Evolutionary conservation across 2,888 invertebrate species (phyloP), one percentile per base, ranked within the genome.

Genomic region (Polymixis flavicincta): DNA sequence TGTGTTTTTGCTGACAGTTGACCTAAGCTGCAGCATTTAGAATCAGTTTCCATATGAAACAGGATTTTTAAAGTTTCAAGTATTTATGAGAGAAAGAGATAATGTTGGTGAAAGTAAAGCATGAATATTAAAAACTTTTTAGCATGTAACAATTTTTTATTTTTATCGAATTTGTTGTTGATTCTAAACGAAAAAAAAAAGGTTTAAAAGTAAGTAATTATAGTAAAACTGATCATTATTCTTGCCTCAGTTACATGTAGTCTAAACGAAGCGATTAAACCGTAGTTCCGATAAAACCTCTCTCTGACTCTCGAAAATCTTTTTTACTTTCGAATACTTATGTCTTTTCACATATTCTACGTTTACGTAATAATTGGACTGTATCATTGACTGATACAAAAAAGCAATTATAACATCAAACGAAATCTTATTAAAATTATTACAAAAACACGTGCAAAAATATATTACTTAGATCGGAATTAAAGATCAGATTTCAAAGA

Each of bases 261-360:
- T n/a, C n/a, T 50, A 37, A 70, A 19, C 9, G 5, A 67, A 71
- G 71, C 28, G 52, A 67, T n/a, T n/a, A n/a, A 71, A 67, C 42
- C 28, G 22, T 32, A 54, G 54, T 71, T 45, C n/a, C n/a, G 28
- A n/a, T 45, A n/a, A n/a, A n/a, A n/a, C n/a, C n/a, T n/a, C n/a
- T n/a, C n/a, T n/a, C n/a, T n/a, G n/a, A n/a, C n/a, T n/a, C n/a
- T n/a, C n/a, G n/a, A n/a, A n/a, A n/a, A n/a, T n/a, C n/a, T n/a
- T n/a, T n/a, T n/a, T n/a, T n/a, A n/a, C n/a, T n/a, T n/a, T n/a
- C n/a, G n/a, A n/a, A n/a, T n/a, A n/a, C n/a, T n/a, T n/a, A n/a
- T n/a, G n/a, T n/a, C n/a, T n/a, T 32, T 48, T 1, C 69, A 63
- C 4, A 0, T 28, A 11, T 5, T n/a, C 17, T 32, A 37, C 22